phyloP scores from a whole-genome alignment of 2,888 invertebrate species.

The Cancer borealis region DNA sequence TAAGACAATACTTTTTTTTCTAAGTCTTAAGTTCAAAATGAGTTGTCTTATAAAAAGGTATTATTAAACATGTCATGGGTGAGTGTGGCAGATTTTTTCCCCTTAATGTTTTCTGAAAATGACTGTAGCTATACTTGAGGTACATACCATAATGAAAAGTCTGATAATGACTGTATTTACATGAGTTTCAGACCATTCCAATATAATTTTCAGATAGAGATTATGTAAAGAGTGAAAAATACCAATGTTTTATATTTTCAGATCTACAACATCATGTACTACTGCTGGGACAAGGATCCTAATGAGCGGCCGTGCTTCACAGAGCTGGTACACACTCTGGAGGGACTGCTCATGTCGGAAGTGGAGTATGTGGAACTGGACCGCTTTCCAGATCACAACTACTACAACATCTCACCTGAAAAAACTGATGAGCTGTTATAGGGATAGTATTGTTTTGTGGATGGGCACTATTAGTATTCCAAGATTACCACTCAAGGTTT shows the following conservation, averaged over 20 bases:
- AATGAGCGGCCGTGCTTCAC: conserved; percentile 91
- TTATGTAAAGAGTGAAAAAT: neutral
- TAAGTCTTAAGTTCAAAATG: no score
- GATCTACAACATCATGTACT: conserved; percentile 83
- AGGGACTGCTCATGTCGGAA: conserved; percentile 91
- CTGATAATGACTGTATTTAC: no score
- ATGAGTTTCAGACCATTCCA: no score
- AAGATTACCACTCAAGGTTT: neutral
- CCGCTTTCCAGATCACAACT: conserved; percentile 94
- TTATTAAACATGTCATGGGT: no score
- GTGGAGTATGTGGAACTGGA: conserved; percentile 96
- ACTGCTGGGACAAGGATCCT: conserved; percentile 95
- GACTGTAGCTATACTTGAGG: no score
- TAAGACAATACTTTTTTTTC: no score
- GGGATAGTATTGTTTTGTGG: neutral
- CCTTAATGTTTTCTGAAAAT: no score
- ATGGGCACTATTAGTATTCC: neutral
- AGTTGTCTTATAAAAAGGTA: no score
- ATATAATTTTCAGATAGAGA: no score
- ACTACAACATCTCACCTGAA: conserved; percentile 81
- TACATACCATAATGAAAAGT: no score
- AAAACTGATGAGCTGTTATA: conserved; percentile 60
- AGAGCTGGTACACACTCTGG: conserved; percentile 90
- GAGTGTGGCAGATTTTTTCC: no score
- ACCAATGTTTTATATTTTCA: conserved; percentile 16